These are phyloP conservation scores for Acanthosepion esculentum DNA, from an alignment of 2,888 invertebrate genomes.

Conservation along the genomic window DNA sequence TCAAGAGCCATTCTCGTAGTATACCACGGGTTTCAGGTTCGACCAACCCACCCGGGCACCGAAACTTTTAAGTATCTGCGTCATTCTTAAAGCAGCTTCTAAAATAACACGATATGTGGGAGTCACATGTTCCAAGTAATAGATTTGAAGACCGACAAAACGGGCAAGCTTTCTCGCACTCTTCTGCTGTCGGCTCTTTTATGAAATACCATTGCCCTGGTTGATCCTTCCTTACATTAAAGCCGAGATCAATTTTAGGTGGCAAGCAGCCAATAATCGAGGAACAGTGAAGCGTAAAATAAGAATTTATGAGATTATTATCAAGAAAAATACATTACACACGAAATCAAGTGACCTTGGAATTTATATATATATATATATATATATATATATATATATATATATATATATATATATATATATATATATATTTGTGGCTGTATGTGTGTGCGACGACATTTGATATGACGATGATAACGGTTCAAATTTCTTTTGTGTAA, in stretches of 20 bases:
- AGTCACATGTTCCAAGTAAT: neutral
- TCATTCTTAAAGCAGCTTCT: neutral
- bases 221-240: neutral
- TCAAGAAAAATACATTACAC: neutral
- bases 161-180: neutral
- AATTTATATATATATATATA: neutral
- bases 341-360: neutral
- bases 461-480: too few relatives aligned
- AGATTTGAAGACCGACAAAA: neutral
- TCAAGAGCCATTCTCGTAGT: neutral
- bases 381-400: slow-evolving; percentile 7
- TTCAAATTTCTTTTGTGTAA: too few relatives aligned
- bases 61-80: neutral
- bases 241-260: neutral
- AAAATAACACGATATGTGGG: neutral
- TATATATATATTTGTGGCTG: neutral
- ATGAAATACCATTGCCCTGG: neutral
- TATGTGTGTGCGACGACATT: neutral
- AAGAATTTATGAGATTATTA: neutral
- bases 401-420: neutral
- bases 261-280: neutral
- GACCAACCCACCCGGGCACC: neutral
- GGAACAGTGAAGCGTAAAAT: neutral
- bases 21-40: neutral
- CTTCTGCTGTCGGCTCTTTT: neutral